phyloP scores from a whole-genome alignment of 2,113 vertebrate genomes.

The Corythornis vintsioides region DNA sequence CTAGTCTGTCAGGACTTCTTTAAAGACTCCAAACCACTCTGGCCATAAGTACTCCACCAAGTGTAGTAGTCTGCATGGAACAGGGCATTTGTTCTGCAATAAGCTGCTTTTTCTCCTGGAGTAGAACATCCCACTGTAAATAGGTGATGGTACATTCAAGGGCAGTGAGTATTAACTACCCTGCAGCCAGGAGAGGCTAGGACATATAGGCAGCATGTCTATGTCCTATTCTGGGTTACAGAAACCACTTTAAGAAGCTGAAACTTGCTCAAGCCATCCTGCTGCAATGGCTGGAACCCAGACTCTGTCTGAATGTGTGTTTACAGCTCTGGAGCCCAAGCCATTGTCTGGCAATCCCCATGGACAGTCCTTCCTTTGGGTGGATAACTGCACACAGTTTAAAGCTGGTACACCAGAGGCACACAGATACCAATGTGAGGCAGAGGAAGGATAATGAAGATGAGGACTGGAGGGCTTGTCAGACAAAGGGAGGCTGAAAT shows the following conservation, averaged over 20 bases:
- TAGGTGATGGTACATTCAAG: neutral
- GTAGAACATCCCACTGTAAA: neutral
- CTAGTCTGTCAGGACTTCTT: neutral
- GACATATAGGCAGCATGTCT: neutral
- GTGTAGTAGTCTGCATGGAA: neutral
- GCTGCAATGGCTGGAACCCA: neutral
- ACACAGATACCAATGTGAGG: neutral
- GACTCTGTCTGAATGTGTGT: rapidly evolving
- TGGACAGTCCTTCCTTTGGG: neutral
- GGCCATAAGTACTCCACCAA: neutral
- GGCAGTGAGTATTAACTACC: neutral
- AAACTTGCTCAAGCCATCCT: neutral
- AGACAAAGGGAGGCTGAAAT: neutral
- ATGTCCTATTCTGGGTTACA: neutral
- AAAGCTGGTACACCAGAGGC: neutral
- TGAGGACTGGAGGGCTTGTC: neutral
- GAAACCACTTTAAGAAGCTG: neutral
- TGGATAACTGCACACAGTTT: neutral
- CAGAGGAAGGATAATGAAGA: neutral
- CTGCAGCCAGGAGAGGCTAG: neutral
- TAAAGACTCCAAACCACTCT: neutral
- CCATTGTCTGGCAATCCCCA: neutral
- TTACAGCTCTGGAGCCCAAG: neutral
- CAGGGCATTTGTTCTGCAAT: neutral
- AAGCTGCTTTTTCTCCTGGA: rapidly evolving